Base-by-base conservation (phyloP, 37 sponge, comb jelly and placozoan species). In the Beroe forskalii region DNA sequence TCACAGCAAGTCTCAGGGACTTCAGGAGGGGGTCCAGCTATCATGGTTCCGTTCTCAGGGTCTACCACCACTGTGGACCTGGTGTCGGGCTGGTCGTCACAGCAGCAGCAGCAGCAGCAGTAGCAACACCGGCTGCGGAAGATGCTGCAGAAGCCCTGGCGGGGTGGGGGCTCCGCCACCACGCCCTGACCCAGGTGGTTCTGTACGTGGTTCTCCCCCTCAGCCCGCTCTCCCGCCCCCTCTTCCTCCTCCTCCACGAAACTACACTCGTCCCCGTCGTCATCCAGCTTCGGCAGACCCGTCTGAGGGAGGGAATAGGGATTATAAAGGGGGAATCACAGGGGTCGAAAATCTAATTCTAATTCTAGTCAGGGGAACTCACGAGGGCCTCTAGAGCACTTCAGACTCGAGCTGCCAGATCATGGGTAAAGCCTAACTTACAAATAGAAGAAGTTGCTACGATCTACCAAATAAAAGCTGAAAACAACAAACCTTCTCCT, bases 401-500 rank as follows among this genome's bases (percentile, higher is more conserved):
- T n/a, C n/a, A n/a, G n/a, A n/a, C n/a, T n/a, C n/a, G n/a, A n/a
- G n/a, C n/a, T n/a, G n/a, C n/a, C n/a, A n/a, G n/a, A n/a, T n/a
- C n/a, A n/a, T n/a, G n/a, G n/a, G n/a, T n/a, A n/a, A n/a, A n/a
- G n/a, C n/a, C n/a, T n/a, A n/a, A n/a, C n/a, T n/a, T n/a, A n/a
- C n/a, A n/a, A n/a, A n/a, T n/a, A n/a, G n/a, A n/a, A n/a, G n/a
- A n/a, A n/a, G n/a, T n/a, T n/a, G n/a, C n/a, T n/a, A n/a, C n/a
- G n/a, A n/a, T n/a, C n/a, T n/a, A n/a, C n/a, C n/a, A n/a, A n/a
- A n/a, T n/a, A n/a, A n/a, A n/a, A n/a, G n/a, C n/a, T n/a, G n/a
- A n/a, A n/a, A n/a, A n/a, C n/a, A n/a, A n/a, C n/a, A n/a, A 42
- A 80, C 86, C 86, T 80, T 80, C 42, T 80, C 86, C 27, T 80